Evolutionary conservation across 2,113 vertebrate genomes (phyloP), one percentile per base, ranked within the genome.

Genomic region (Barnardius zonarius): DNA sequence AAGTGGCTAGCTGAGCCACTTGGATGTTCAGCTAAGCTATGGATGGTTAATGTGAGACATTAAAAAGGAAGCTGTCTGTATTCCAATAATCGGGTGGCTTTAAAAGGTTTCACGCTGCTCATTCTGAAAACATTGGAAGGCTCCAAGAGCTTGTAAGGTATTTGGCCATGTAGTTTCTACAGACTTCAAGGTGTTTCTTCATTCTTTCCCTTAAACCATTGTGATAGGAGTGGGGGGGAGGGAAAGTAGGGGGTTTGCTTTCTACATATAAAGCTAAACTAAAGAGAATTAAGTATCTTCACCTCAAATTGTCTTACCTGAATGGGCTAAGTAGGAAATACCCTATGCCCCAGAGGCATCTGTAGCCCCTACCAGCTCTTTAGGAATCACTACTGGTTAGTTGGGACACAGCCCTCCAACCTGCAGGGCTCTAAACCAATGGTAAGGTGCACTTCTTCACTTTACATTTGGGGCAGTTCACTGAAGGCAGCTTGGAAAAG

Each of bases 81-180:
- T 89, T 87, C 48, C 51, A 81, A 19, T 74, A 81, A 92, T 78
- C 84, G 62, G 66, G n/a, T 74, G 84, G 35, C 82, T 84, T 91
- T 95, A 59, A 93, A 84, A 92, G 70, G 57, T 74, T 95, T 95
- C 91, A 80, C 70, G 63, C 41, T 84, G 8, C 82, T 67, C 57
- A 20, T 28, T 80, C 74, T 73, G 82, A 80, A 91, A 86, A 39
- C 51, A 69, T 82, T 59, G 39, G 68, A 64, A 84, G 39, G 27
- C 72, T 93, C 55, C 30, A 35, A 44, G 80, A 91, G 43, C 62
- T 51, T 31, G 37, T 48, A 24, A 61, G 1, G 0, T 49, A 4
- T 86, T 81, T 86, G 62, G 41, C 41, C 17, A 7, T 0, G 0
- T 39, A 9, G 17, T 79, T 79, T 79, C 46, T 74, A 3, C 10